Evolutionary conservation across 2,888 invertebrate genomes (phyloP).

Genomic region (Dorcus hopei): DNA sequence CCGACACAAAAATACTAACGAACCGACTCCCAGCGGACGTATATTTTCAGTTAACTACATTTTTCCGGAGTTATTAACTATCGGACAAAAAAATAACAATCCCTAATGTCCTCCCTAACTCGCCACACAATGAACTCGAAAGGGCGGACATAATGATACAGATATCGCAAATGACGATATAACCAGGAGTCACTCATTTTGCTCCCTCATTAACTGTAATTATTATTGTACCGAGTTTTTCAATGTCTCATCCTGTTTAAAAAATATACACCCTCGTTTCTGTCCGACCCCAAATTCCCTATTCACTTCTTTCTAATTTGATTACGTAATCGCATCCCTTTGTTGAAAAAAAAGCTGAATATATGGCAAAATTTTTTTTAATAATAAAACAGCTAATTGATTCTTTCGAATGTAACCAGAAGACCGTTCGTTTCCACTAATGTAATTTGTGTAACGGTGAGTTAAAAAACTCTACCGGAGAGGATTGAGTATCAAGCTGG

Average conservation of each 20-base stretch:
- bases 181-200: slow-evolving; percentile 39
- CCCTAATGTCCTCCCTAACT: slow-evolving; percentile 29
- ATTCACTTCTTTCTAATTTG: neutral
- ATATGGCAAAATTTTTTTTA: no score
- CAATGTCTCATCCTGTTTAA: slow-evolving; percentile 3
- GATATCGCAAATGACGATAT: slow-evolving; percentile 38
- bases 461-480: no score
- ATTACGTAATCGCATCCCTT: neutral
- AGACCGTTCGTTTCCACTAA: no score
- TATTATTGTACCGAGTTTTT: slow-evolving; percentile 23
- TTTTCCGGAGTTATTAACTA: slow-evolving; percentile 33
- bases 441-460: no score
- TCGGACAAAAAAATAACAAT: slow-evolving; percentile 33
- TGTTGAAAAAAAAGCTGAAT: no score
- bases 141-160: slow-evolving; percentile 38
- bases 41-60: slow-evolving; percentile 35
- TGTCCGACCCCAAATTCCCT: neutral
- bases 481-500: slow-evolving; percentile 25
- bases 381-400: no score
- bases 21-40: slow-evolving; percentile 37
- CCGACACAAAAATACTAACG: slow-evolving; percentile 34
- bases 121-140: slow-evolving; percentile 21
- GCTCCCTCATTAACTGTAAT: slow-evolving; percentile 42
- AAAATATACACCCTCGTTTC: neutral
- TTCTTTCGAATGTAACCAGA: no score